phyloP scores from a whole-genome alignment of 2,113 vertebrate genomes.

The Pelecanoides urinatrix region DNA sequence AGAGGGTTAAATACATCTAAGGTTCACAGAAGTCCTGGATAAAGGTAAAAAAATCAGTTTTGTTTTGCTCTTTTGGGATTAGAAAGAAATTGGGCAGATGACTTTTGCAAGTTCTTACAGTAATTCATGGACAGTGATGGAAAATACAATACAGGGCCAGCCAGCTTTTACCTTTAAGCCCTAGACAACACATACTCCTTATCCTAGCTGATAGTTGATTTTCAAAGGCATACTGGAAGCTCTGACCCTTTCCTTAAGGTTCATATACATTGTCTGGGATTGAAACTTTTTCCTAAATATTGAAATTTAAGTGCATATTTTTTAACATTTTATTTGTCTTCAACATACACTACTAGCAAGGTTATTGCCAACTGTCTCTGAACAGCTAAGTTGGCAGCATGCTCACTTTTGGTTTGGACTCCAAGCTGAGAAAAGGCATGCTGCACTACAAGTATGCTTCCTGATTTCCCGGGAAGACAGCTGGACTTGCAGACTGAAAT shows the following conservation, averaged over 20 bases:
- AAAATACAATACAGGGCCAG: not conserved
- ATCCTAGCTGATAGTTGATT: not conserved
- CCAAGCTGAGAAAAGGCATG: not conserved
- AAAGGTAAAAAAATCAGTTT: not conserved
- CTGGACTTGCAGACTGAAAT: not conserved
- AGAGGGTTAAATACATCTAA: not conserved
- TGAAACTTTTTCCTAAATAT: not conserved
- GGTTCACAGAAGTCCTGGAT: not conserved
- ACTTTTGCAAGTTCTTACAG: not conserved
- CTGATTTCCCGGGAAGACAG: not conserved
- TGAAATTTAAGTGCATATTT: not conserved
- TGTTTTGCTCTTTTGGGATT: not conserved
- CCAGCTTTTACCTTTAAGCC: not conserved
- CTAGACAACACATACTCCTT: not conserved
- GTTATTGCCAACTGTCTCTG: not conserved
- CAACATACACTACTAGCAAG: not conserved
- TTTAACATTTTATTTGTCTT: not conserved
- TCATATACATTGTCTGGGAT: not conserved
- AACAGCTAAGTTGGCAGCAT: not conserved
- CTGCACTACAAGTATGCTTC: not conserved
- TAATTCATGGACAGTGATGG: not conserved
- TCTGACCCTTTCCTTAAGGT: not conserved
- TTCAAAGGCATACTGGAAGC: not conserved
- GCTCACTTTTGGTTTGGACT: not conserved
- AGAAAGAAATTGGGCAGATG: not conserved